These are phyloP conservation scores for Tridacna gigas DNA, from an alignment of 2,888 invertebrate species.

Conservation along the genomic window DNA sequence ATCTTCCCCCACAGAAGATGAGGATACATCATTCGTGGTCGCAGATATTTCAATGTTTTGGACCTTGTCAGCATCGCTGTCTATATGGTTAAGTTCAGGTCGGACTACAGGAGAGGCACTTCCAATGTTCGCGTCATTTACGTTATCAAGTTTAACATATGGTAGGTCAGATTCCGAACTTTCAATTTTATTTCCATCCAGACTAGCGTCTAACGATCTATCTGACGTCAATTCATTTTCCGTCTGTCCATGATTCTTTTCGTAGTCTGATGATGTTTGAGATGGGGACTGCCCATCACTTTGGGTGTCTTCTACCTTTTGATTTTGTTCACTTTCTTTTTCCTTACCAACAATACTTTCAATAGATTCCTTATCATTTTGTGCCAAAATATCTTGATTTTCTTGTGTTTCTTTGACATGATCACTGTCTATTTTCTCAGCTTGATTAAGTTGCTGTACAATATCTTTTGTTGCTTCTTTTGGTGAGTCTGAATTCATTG, in stretches of 20 bases:
- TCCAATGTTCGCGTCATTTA: neutral
- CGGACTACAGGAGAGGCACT: neutral
- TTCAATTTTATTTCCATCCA: neutral
- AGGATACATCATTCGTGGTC: neutral
- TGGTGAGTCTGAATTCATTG: too few relatives aligned
- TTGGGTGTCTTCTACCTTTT: too few relatives aligned
- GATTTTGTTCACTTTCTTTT: too few relatives aligned
- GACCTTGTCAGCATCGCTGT: neutral
- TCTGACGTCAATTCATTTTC: neutral
- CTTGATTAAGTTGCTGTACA: too few relatives aligned
- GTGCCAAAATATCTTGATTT: too few relatives aligned
- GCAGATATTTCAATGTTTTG: neutral
- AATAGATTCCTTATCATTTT: too few relatives aligned
- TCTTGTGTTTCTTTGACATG: too few relatives aligned
- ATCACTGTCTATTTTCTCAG: too few relatives aligned
- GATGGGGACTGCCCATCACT: too few relatives aligned
- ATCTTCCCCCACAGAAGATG: neutral
- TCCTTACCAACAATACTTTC: too few relatives aligned
- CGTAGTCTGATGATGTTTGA: neutral
- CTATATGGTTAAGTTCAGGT: constrained; percentile 10
- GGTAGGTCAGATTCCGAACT: neutral
- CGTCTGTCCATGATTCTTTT: constrained; percentile 10
- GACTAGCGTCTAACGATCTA: neutral
- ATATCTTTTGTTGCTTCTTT: too few relatives aligned
- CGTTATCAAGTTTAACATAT: constrained; percentile 20